Evolutionary conservation across 1,140 invertebrate genomes (phyloP).

Genomic region (Penaeus vannamei): DNA sequence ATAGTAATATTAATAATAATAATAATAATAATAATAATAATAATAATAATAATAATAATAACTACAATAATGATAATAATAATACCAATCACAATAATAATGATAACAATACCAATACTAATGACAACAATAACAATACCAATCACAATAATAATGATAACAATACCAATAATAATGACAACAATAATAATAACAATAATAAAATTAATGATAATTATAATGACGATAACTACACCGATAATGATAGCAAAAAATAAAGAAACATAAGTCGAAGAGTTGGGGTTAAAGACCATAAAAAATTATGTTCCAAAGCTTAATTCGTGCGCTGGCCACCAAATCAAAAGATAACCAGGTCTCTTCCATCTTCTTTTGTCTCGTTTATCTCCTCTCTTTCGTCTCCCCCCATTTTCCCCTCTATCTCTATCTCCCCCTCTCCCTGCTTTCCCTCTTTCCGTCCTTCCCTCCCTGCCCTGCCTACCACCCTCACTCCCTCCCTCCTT

Average conservation of each 20-base stretch:
- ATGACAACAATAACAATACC: background rate
- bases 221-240: background rate
- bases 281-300: too few species aligned
- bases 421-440: background rate
- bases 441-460: background rate
- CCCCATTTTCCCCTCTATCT: background rate
- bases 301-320: too few species aligned
- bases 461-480: background rate
- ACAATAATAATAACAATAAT: background rate
- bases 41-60: constrained; percentile 16
- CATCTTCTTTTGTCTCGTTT: background rate
- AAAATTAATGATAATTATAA: background rate
- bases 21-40: background rate
- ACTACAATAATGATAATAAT: background rate
- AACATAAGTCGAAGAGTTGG: too few species aligned
- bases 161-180: background rate
- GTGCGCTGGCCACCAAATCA: too few species aligned
- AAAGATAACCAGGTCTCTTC: background rate
- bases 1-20: background rate
- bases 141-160: background rate
- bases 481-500: background rate
- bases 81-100: background rate
- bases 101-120: background rate
- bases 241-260: too few species aligned
- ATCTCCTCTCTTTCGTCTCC: background rate